Evolutionary conservation across 2,113 vertebrate species (phyloP), one percentile per base, ranked within the genome.

Genomic region (Podarcis cretensis): DNA sequence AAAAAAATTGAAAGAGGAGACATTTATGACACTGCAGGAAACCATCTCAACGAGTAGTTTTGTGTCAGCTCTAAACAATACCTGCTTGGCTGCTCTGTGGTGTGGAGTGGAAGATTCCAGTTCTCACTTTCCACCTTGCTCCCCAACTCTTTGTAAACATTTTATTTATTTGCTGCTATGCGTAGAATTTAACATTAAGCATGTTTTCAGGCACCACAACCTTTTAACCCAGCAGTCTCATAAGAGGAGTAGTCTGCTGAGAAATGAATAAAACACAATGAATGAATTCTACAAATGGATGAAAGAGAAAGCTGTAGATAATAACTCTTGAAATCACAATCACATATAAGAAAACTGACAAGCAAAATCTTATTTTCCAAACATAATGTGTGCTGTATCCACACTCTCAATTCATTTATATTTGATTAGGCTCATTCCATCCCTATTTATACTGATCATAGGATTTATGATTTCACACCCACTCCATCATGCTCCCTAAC

Each of bases 391-490:
- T 37, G 48, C 43, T 14, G 37, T 27, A 89, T 57, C 40, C 18
- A 86, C 86, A 78, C 74, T 92, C n/a, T 83, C 32, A 66, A 71
- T 87, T 86, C n/a, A 87, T 86, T 84, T 43, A 84, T 87, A 87
- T 91, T 92, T 93, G 35, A 85, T 54, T 85, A 93, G 80, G 83
- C 14, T 69, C 78, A 88, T 83, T 93, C 92, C 82, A 48, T 89
- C 82, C 83, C 86, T 6, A 2, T 74, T 89, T 86, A 37, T 87
- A 27, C 81, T 85, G 23, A 82, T 1, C 76, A 32, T 12, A 5
- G 30, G 84, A 12, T 75, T 54, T 79, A 84, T 63, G 32, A 89
- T 90, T 91, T 92, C 89, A 91, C 3, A 84, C 6, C 71, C 66
- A 37, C 21, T 84, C 25, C 48, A 84, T 87, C 63, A 81, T 0